Evolutionary conservation across 2,888 invertebrate genomes (phyloP).

Genomic region (Plebejus argus): DNA sequence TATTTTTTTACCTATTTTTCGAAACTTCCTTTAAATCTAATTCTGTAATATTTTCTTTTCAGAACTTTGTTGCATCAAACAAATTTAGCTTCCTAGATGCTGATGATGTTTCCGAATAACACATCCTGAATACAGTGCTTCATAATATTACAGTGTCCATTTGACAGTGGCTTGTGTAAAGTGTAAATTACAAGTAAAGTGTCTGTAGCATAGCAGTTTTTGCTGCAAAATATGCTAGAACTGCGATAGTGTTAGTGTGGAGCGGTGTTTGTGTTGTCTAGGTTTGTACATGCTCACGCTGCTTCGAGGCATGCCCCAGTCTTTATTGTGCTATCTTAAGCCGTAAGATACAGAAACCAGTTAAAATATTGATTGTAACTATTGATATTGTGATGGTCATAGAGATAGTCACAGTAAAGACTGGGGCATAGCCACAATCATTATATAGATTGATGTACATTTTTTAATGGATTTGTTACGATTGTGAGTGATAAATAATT

Average conservation of each 20-base stretch:
- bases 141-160: slow-evolving; percentile 58
- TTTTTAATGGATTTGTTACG: slow-evolving; percentile 58
- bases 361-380: slow-evolving; percentile 1
- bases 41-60: slow-evolving; percentile 52
- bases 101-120: slow-evolving; percentile 77
- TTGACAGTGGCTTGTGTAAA: slow-evolving; percentile 71
- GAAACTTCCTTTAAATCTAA: background rate
- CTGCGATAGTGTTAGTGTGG: slow-evolving; percentile 67
- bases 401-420: slow-evolving; percentile 51
- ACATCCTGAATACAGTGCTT: slow-evolving; percentile 47
- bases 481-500: slow-evolving; percentile 50
- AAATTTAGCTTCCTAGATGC: slow-evolving; percentile 88
- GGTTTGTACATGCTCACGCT: slow-evolving; percentile 61
- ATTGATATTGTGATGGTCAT: slow-evolving; percentile 15
- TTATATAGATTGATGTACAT: slow-evolving; percentile 40
- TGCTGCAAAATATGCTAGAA: slow-evolving; percentile 69
- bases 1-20: too few species aligned
- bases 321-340: slow-evolving; percentile 50
- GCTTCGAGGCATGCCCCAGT: slow-evolving; percentile 71
- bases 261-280: slow-evolving; percentile 62
- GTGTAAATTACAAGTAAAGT: slow-evolving; percentile 76
- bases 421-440: slow-evolving; percentile 60
- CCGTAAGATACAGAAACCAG: background rate
- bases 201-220: slow-evolving; percentile 59
- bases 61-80: slow-evolving; percentile 88